Evolutionary conservation across 2,888 invertebrate genomes (phyloP).

Genomic region (Marasmarcha lunaedactyla): DNA sequence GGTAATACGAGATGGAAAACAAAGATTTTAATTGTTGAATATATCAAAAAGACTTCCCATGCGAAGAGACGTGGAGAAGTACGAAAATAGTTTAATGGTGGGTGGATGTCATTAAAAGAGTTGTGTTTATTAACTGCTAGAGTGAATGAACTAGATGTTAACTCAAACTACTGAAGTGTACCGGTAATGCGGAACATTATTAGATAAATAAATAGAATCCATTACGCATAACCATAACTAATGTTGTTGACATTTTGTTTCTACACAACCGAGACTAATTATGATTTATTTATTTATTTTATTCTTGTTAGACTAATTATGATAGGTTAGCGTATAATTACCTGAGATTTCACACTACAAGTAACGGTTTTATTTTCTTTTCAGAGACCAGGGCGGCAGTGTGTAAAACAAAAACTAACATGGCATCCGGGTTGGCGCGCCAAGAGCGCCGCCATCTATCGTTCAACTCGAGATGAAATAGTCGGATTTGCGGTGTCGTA

Average conservation of each 20-base stretch:
- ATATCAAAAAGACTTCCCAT: constrained; percentile 8
- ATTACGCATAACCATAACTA: too few relatives aligned
- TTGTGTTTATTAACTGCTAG: too few relatives aligned
- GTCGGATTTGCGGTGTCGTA: constrained; percentile 52
- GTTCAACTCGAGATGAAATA: constrained; percentile 29
- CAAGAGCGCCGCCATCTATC: constrained; percentile 52
- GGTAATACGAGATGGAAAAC: constrained; percentile 15
- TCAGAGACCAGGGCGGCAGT: constrained; percentile 28
- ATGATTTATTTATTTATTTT: too few relatives aligned
- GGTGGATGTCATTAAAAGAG: too few relatives aligned
- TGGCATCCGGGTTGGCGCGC: constrained; percentile 51
- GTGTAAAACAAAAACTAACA: constrained; percentile 46
- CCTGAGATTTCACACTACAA: too few relatives aligned
- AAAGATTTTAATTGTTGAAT: constrained; percentile 4
- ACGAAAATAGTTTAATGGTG: constrained; percentile 40
- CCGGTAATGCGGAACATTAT: too few relatives aligned
- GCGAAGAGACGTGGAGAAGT: constrained; percentile 24
- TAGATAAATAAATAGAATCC: too few relatives aligned
- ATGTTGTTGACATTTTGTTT: constrained; percentile 5
- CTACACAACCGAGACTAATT: neutral
- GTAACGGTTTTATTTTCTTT: constrained; percentile 50
- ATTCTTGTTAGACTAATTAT: too few relatives aligned
- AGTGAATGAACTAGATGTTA: too few relatives aligned
- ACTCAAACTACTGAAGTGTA: too few relatives aligned
- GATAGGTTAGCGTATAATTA: too few relatives aligned